phyloP scores from a whole-genome alignment of 2,888 invertebrate species.

The Aromia moschata region DNA sequence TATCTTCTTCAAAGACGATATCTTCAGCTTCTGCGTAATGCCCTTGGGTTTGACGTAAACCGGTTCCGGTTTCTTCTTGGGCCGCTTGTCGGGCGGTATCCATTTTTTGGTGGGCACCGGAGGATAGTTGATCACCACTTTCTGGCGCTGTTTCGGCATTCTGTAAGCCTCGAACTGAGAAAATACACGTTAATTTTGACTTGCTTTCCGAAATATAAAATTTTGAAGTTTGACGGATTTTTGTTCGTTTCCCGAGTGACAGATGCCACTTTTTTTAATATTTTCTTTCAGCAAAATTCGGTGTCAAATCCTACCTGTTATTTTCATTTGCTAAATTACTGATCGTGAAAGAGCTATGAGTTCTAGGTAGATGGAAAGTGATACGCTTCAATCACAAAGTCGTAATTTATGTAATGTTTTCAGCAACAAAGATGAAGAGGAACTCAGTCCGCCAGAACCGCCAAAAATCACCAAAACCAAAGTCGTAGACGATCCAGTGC shows the following conservation, averaged over 20 bases:
- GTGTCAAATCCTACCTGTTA: background rate
- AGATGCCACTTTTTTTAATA: slow-evolving; percentile 5
- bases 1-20: slow-evolving; percentile 54
- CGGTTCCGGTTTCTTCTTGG: slow-evolving; percentile 43
- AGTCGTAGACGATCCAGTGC: slow-evolving; percentile 41
- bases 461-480: slow-evolving; percentile 10
- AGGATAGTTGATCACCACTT: slow-evolving; percentile 54
- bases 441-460: background rate
- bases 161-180: slow-evolving; percentile 26
- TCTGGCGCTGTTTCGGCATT: slow-evolving; percentile 38
- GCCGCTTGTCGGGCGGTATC: slow-evolving; percentile 56
- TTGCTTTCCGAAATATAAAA: slow-evolving; percentile 3
- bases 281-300: slow-evolving; percentile 7
- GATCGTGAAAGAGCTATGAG: background rate
- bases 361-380: background rate
- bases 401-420: too few relatives aligned
- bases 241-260: slow-evolving; percentile 15
- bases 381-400: too few relatives aligned
- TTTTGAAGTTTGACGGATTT: slow-evolving; percentile 14
- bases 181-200: slow-evolving; percentile 18
- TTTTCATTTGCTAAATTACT: background rate
- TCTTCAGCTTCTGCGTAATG: slow-evolving; percentile 49
- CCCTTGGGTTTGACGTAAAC: slow-evolving; percentile 52
- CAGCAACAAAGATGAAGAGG: background rate
- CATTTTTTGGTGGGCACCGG: slow-evolving; percentile 58